These are phyloP conservation scores for Drepana arcuata DNA, from an alignment of 1,140 invertebrate species.

Conservation along the genomic window DNA sequence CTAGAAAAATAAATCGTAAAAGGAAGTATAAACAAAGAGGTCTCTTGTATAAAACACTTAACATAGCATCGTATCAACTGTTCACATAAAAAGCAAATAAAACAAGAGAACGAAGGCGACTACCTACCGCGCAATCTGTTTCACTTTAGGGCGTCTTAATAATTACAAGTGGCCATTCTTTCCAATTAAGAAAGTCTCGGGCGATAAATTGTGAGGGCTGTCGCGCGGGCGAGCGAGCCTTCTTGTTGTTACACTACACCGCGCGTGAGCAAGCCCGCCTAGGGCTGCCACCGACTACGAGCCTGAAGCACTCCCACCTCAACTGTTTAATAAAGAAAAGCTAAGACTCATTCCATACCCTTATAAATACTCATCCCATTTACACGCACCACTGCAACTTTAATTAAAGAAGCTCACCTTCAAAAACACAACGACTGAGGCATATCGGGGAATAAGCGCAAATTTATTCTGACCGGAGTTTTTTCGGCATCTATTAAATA, in stretches of 20 bases:
- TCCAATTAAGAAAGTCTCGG: constrained; percentile 70
- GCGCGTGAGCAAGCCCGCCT: constrained; percentile 44
- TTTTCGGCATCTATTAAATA: constrained; percentile 68
- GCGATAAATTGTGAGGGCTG: constrained; percentile 66
- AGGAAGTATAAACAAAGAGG: no score
- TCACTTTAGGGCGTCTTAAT: constrained; percentile 69
- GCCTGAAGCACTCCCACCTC: constrained; percentile 17
- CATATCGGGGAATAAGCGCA: constrained; percentile 53
- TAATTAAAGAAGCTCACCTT: constrained; percentile 52
- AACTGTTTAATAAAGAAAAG: constrained; percentile 44
- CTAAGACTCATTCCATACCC: constrained; percentile 29
- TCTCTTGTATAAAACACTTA: no score
- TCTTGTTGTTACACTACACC: constrained; percentile 25
- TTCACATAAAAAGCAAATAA: constrained; percentile 29
- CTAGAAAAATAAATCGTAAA: no score
- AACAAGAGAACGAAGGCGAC: constrained; percentile 22
- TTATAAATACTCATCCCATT: constrained; percentile 39
- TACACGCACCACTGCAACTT: constrained; percentile 42
- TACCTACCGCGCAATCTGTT: constrained; percentile 64
- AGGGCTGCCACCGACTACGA: constrained; percentile 36
- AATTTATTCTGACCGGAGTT: constrained; percentile 61
- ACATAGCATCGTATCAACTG: constrained; percentile 13
- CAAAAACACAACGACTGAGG: constrained; percentile 38
- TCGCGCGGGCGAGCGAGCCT: constrained; percentile 23
- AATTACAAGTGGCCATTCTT: constrained; percentile 71